Percentiles rank a stretch among this genome's conserved stretches.
Evolutionary conservation across 2,113 vertebrate genomes (phyloP).

Genomic region (Rhinogobius similis): DNA sequence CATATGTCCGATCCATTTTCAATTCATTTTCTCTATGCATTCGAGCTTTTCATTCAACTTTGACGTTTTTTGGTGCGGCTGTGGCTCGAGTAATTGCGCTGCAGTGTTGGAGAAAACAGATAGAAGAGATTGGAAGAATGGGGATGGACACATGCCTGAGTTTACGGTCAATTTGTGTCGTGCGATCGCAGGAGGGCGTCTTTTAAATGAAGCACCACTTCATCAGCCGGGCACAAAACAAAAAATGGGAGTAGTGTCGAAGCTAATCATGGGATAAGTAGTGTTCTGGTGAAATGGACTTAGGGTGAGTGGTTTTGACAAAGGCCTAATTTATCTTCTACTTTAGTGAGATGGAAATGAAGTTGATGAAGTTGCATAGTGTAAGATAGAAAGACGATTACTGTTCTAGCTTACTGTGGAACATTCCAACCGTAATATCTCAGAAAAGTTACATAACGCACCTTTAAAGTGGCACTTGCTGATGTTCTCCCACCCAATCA

Average conservation of each 20-base stretch:
- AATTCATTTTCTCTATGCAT: not conserved
- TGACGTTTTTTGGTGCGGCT: constrained; percentile 29
- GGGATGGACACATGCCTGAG: constrained; percentile 5
- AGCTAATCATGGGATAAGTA: constrained; percentile 20
- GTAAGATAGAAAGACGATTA: too few relatives aligned
- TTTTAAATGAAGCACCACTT: constrained; percentile 42
- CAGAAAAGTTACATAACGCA: too few relatives aligned
- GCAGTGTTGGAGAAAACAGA: constrained; percentile 29
- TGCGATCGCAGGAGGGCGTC: constrained; percentile 1
- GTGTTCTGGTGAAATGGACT: constrained; percentile 13
- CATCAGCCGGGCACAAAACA: constrained; percentile 7
- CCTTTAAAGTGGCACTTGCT: too few relatives aligned
- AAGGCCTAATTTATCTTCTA: too few relatives aligned
- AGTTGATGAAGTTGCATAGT: not conserved
- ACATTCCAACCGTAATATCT: too few relatives aligned
- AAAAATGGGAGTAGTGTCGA: constrained; percentile 20
- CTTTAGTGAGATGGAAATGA: not conserved
- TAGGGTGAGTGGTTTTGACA: constrained; percentile 4
- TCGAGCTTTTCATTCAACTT: not conserved
- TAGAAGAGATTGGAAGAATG: not conserved
- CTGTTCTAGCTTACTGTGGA: too few relatives aligned
- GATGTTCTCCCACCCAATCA: too few relatives aligned
- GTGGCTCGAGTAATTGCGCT: constrained; percentile 55
- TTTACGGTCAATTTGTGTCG: constrained; percentile 9
- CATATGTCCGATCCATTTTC: constrained; percentile 2